These are phyloP conservation scores for Sitodiplosis mosellana DNA, from an alignment of 1,140 invertebrate genomes.

Conservation along the genomic window DNA sequence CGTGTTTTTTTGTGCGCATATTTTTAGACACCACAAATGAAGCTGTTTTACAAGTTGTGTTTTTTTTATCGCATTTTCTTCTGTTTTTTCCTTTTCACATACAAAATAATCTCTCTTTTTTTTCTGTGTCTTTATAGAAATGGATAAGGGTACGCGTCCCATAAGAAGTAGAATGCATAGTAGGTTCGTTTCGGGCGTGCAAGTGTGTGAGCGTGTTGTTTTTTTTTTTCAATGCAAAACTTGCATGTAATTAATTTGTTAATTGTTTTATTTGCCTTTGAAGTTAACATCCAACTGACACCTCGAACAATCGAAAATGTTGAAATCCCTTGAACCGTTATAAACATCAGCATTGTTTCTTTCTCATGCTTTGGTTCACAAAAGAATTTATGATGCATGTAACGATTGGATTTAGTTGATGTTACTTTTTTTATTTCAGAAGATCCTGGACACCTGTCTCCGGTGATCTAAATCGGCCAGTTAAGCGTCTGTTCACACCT, in stretches of 20 bases:
- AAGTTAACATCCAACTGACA: background rate
- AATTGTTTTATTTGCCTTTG: background rate
- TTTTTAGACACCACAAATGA: too few species aligned
- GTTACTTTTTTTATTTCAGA: slow-evolving; percentile 6
- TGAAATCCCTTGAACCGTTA: background rate
- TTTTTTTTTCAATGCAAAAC: background rate
- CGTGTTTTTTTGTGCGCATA: too few species aligned
- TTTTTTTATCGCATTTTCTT: too few species aligned
- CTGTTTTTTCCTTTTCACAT: too few species aligned
- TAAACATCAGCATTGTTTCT: background rate
- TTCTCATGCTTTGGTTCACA: background rate
- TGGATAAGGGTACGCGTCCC: background rate
- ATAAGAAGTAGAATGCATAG: background rate
- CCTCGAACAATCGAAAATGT: background rate
- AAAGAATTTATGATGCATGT: background rate
- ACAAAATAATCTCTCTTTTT: too few species aligned
- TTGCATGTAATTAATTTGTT: background rate
- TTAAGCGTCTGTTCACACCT: slow-evolving; percentile 49
- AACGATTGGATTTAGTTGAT: background rate
- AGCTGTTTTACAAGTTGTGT: too few species aligned
- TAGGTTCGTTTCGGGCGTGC: background rate
- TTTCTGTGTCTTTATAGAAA: background rate
- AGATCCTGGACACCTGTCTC: slow-evolving; percentile 20
- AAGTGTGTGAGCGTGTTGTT: background rate
- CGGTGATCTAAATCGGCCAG: slow-evolving; percentile 25